Evolutionary conservation across 2,888 invertebrate genomes (phyloP).

Genomic region (Malacosoma neustria): DNA sequence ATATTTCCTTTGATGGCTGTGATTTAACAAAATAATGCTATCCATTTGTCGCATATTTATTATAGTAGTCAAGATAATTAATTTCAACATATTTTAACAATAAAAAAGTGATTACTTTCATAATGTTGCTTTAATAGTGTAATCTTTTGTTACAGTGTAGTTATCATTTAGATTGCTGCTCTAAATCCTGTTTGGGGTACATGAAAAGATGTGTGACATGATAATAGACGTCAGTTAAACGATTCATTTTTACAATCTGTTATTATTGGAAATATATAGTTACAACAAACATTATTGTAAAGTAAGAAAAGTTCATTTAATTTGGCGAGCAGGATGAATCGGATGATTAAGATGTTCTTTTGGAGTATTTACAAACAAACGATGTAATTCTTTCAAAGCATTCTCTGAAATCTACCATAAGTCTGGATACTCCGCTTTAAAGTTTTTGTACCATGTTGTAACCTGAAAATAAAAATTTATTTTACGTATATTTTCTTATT

Average conservation of each 20-base stretch:
- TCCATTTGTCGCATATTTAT: too few relatives aligned
- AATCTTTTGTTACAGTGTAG: constrained; percentile 28
- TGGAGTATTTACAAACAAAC: constrained; percentile 82
- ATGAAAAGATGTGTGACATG: constrained; percentile 47
- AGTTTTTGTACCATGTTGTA: constrained; percentile 80
- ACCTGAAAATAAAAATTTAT: constrained; percentile 45
- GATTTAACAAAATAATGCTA: too few relatives aligned
- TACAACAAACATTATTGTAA: too few relatives aligned
- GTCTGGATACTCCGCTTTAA: constrained; percentile 79
- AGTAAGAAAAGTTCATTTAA: constrained; percentile 37
- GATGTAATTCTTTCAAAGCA: constrained; percentile 80
- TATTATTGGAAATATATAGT: too few relatives aligned
- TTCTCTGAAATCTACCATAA: constrained; percentile 81
- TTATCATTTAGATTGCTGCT: constrained; percentile 42
- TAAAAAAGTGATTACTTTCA: too few relatives aligned
- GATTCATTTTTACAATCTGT: too few relatives aligned
- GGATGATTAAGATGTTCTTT: constrained; percentile 83
- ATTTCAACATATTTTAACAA: too few relatives aligned
- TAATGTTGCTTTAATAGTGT: too few relatives aligned
- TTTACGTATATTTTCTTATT: too few relatives aligned
- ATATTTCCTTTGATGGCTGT: too few relatives aligned
- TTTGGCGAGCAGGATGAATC: constrained; percentile 80
- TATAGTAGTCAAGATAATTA: too few relatives aligned
- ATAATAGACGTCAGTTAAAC: too few relatives aligned
- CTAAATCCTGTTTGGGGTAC: constrained; percentile 40